These are phyloP conservation scores for Trogon melanurus DNA, from an alignment of 2,113 vertebrate genomes.

Conservation along the genomic window DNA sequence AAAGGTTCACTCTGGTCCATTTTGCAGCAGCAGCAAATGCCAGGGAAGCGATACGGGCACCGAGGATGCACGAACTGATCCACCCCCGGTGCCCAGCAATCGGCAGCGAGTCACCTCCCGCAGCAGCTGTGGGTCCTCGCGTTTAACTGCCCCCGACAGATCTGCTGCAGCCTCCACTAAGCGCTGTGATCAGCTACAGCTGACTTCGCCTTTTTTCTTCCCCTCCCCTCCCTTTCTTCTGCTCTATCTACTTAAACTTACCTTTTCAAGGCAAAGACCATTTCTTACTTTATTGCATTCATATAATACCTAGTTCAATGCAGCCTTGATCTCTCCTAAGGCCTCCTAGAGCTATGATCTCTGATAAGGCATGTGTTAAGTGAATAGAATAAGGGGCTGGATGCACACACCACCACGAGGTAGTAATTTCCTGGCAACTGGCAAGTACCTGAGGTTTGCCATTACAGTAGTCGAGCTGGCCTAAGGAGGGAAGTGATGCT, in stretches of 20 bases:
- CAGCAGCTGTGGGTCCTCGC: background rate
- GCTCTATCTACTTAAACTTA: background rate
- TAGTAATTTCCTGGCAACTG: background rate
- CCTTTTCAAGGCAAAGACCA: background rate
- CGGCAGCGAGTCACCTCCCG: background rate
- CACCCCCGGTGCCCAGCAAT: background rate
- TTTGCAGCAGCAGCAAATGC: background rate
- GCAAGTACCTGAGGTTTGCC: background rate
- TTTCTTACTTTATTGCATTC: background rate
- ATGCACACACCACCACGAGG: accelerated
- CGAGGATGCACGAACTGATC: accelerated
- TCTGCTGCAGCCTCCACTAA: background rate
- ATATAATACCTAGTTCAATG: background rate
- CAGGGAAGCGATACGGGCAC: accelerated
- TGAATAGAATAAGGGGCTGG: background rate
- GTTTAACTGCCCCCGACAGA: background rate
- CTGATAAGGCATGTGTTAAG: accelerated
- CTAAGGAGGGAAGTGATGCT: background rate
- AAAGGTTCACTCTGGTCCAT: background rate
- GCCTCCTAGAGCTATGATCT: background rate
- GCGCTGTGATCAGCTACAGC: background rate
- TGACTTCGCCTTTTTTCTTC: background rate
- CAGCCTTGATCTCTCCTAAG: background rate
- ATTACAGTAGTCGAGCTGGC: background rate
- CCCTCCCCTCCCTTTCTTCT: background rate